phyloP scores from a whole-genome alignment of 2,113 vertebrate genomes.

The Peromyscus polionotus region DNA sequence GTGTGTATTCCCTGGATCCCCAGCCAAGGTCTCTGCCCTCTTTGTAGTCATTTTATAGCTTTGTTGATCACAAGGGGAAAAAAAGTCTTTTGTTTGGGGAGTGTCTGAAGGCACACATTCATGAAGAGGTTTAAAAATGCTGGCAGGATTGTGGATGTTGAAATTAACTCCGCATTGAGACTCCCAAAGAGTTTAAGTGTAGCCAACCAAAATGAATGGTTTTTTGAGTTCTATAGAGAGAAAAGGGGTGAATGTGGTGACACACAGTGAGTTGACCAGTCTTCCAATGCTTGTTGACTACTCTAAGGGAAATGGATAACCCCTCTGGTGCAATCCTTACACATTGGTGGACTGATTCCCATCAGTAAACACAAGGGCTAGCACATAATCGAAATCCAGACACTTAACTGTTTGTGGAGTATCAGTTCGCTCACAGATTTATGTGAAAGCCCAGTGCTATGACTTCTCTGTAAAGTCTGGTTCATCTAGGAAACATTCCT shows the following conservation, averaged over 20 bases:
- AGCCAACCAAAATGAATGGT: background rate
- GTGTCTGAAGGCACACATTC: conserved; percentile 58
- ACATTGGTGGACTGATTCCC: background rate
- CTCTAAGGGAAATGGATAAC: background rate
- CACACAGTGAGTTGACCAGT: background rate
- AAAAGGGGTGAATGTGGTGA: background rate
- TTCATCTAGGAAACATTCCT: background rate
- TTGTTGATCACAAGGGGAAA: conserved; percentile 23
- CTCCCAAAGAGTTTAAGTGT: background rate
- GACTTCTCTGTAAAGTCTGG: background rate
- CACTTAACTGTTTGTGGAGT: background rate
- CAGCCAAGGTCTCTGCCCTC: conserved; percentile 71
- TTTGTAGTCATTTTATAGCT: conserved; percentile 78
- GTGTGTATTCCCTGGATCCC: background rate
- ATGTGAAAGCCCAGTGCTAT: background rate
- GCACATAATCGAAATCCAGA: conserved; percentile 31
- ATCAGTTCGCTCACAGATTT: background rate
- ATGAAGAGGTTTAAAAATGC: conserved; percentile 43
- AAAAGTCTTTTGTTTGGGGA: conserved; percentile 26
- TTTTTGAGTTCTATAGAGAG: background rate
- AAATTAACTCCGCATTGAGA: conserved; percentile 22
- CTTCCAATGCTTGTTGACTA: conserved; percentile 16
- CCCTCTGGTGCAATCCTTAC: conserved; percentile 12
- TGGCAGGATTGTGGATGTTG: conserved; percentile 52
- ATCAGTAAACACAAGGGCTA: background rate